Base-by-base conservation (phyloP, 2,888 invertebrate genomes). In the Pristionchus entomophagus region DNA sequence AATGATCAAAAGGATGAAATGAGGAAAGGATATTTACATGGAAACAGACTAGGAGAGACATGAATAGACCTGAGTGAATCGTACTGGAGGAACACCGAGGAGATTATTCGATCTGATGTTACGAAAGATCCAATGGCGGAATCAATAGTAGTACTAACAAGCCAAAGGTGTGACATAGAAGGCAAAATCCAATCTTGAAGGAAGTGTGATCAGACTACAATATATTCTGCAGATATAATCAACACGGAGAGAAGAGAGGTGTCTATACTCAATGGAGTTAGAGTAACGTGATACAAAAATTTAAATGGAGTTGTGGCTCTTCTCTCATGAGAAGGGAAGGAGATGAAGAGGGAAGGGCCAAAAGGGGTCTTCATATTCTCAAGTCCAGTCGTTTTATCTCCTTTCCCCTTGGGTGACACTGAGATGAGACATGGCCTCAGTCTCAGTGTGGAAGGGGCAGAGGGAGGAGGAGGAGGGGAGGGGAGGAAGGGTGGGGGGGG, bases 341-440 rank as follows among this genome's bases (percentile, higher is more conserved):
- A 62, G 82, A 59, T 35, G 82, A 59, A 51, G 82, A 56, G 82
- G 22, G 82, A 32, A 78, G 51, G 45, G 26, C 26, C 49, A n/a
- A 4, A 38, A 41, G 73, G 73, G 73, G 73, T 73, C 73, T 73
- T 73, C 73, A 73, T 73, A 73, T 73, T 73, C 73, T 73, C 73
- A 73, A 73, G 73, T 73, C 73, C 73, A 73, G 41, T 45, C 73
- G 38, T 73, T 73, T 73, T 73, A 73, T 73, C 73, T 73, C 73
- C 38, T 73, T 73, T 35, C 73, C 73, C 73, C 73, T 73, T 73
- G 73, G 73, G 73, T 73, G 73, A 73, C 73, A 73, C 73, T 5
- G 45, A 80, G 80, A 80, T 56, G 80, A 80, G 56, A 56, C 80
- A 80, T 51, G 38, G 56, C 29, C 51, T 56, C 35, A 26, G 49